Evolutionary conservation across 2,113 vertebrate genomes (phyloP).

Genomic region (Dryoscopus gambensis): DNA sequence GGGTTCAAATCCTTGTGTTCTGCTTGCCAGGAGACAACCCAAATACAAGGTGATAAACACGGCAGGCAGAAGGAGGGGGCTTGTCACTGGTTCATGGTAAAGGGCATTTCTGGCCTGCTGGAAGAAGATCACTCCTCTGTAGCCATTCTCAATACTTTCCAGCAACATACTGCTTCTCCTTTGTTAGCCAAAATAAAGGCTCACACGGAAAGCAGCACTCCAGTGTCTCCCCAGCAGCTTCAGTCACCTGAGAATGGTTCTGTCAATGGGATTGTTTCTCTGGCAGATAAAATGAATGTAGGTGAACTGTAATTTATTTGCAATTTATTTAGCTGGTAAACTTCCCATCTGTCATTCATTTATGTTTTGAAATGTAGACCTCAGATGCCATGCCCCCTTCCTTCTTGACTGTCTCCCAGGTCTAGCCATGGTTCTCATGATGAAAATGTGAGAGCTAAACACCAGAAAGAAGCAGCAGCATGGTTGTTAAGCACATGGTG

Average conservation of each 20-base stretch:
- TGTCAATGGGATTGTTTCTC: neutral
- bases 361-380: neutral
- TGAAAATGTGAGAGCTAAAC: neutral
- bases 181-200: neutral
- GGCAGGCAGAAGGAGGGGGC: neutral
- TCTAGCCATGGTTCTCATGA: neutral
- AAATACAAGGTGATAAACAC: rapidly evolving
- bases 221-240: neutral
- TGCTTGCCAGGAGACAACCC: neutral
- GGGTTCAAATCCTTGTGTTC: neutral
- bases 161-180: neutral
- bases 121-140: neutral
- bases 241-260: neutral
- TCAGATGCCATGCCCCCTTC: neutral
- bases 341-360: neutral
- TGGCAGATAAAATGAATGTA: neutral
- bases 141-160: neutral
- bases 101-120: neutral
- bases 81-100: neutral
- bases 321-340: neutral
- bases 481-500: neutral
- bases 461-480: neutral
- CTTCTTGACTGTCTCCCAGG: neutral
- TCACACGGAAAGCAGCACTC: rapidly evolving
- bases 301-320: neutral